phyloP scores from a whole-genome alignment of 2,888 invertebrate species.

The Coelinius sp. region DNA sequence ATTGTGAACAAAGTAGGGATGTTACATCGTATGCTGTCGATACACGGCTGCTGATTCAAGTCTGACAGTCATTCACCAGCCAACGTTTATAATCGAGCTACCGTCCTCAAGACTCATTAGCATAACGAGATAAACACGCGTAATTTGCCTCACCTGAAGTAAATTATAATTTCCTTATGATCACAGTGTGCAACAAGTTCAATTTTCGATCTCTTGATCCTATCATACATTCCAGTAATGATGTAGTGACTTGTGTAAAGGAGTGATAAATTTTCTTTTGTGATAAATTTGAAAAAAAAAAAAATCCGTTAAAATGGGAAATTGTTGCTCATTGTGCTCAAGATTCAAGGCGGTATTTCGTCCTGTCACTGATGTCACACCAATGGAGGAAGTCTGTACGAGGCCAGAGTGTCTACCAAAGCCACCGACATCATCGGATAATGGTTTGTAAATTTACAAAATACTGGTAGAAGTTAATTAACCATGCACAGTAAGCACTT shows the following conservation, averaged over 20 bases:
- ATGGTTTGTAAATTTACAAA: conserved; percentile 53
- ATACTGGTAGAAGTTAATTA: conserved; percentile 12
- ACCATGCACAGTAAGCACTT: neutral
- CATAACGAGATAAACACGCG: conserved; percentile 30
- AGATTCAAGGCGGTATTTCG: conserved; percentile 61
- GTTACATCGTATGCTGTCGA: conserved; percentile 44
- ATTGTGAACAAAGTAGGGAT: conserved; percentile 53
- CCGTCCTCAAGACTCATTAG: conserved; percentile 24
- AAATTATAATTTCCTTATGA: neutral
- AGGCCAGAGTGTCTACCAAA: conserved; percentile 63
- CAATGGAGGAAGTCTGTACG: conserved; percentile 56
- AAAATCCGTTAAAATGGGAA: conserved; percentile 57
- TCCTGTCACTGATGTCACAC: conserved; percentile 47
- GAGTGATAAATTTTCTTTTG: neutral
- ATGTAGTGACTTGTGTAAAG: neutral
- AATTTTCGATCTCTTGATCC: neutral
- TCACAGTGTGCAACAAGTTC: neutral
- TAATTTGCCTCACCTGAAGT: neutral
- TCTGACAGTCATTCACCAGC: conserved; percentile 59
- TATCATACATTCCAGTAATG: neutral
- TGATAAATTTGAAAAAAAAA: neutral
- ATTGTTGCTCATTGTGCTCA: conserved; percentile 59
- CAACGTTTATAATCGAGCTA: conserved; percentile 44
- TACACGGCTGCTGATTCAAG: conserved; percentile 45
- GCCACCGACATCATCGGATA: conserved; percentile 53